Base-by-base conservation (phyloP, 35 echinoderm and acorn worm species). In the Patiria miniata region DNA sequence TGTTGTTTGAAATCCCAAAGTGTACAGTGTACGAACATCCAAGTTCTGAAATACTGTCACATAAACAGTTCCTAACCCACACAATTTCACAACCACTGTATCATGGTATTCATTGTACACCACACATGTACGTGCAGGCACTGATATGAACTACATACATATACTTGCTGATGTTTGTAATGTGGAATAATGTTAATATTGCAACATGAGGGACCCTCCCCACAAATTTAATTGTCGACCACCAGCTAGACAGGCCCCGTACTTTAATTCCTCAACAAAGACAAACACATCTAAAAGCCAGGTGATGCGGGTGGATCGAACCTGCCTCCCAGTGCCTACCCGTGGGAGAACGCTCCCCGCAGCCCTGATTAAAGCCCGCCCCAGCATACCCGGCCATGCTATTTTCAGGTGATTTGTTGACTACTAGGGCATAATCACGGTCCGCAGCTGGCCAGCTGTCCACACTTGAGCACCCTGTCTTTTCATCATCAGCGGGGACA, bases 381-480 rank as follows among this genome's bases (percentile, higher is more conserved):
- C 34, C n/a, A 26, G 65, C 65, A 34, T 73, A 73, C 65, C 65
- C 65, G 14, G 26, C 34, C 26, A 73, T 73, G 65, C 65, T 73
- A 73, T 73, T 73, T 73, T 73, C 65, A 73, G 65, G 65, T 73
- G 65, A 73, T 73, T 73, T 73, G 65, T 73, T 73, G 65, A 73
- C 65, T 73, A 73, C 65, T 73, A 73, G 65, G 65, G 65, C 65
- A 73, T 73, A 73, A 73, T 73, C 65, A 73, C 65, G 29, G 65
- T 73, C 65, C 34, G 65, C 65, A 73, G 65, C 65, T 73, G 65
- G 21, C 65, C 65, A 73, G 65, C 65, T 73, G 65, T 73, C 21
- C 65, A 73, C 34, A 73, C 65, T 73, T 73, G 19, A 73, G 65
- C 26, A 73, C 65, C 65, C 65, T 34, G 65, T 73, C 65, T 73